Percentiles rank a stretch among this genome's conserved stretches.
Conservation (phyloP, 2,888 invertebrate genomes). For the Gymnosoma rotundatum region DNA sequence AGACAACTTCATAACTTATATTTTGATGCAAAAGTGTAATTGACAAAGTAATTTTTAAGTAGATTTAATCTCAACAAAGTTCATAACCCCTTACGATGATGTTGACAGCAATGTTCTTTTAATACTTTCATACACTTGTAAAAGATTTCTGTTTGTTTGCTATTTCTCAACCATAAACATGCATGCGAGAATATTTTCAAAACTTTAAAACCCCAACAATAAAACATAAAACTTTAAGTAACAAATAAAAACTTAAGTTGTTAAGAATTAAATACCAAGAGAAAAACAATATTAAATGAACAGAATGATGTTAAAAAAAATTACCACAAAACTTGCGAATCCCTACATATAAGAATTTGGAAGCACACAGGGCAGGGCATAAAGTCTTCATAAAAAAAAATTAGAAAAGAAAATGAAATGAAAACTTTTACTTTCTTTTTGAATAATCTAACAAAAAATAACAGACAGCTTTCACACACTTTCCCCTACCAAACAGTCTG, state of each 20-base stretch:
- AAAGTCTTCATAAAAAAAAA: constrained; percentile 21
- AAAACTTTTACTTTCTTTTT: constrained; percentile 68
- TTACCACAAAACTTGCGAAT: constrained; percentile 54
- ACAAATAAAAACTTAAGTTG: constrained; percentile 37
- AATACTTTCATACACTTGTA: constrained; percentile 28
- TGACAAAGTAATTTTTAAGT: constrained; percentile 19
- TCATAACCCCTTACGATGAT: constrained; percentile 18
- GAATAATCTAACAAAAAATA: constrained; percentile 61
- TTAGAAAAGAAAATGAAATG: constrained; percentile 1
- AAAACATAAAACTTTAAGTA: constrained; percentile 44
- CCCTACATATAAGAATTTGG: constrained; percentile 32
- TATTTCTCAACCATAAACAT: constrained; percentile 6
- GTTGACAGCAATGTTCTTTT: constrained; percentile 40
- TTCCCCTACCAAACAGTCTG: background rate
- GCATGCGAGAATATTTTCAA: constrained; percentile 13
- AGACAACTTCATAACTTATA: background rate
- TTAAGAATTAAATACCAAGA: constrained; percentile 50
- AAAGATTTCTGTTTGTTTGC: constrained; percentile 4
- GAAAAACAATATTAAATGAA: constrained; percentile 44
- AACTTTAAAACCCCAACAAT: constrained; percentile 41
- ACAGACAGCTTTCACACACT: constrained; percentile 40
- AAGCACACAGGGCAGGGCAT: background rate
- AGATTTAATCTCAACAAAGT: constrained; percentile 42
- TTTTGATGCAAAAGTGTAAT: constrained; percentile 21
- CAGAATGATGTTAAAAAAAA: constrained; percentile 16